Base-by-base conservation (phyloP, 2,888 invertebrate species). In the Quadroppia sp. region DNA sequence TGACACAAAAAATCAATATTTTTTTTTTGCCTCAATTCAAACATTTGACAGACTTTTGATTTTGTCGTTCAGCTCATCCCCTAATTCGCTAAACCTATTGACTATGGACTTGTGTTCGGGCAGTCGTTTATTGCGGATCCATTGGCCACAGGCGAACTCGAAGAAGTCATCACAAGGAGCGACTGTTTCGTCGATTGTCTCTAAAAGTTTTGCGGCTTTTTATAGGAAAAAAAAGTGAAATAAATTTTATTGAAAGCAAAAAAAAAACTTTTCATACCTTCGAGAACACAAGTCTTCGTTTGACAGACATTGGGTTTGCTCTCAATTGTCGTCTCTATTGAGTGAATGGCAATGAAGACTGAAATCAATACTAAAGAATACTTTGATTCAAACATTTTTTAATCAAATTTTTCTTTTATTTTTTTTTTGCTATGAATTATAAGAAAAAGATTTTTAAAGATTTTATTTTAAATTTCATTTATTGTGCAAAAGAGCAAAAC, bases 161-260 rank as follows among this genome's bases (percentile, higher is more conserved):
- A 91, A 91, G 82, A 91, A 91, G 80, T 91, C 89, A 78, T 91
- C 90, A 80, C 91, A 91, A 0, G 91, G 91, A 77, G 90, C 88
- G 11, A 89, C 87, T 1, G 83, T 82, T 1, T 84, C 82, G 78
- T 91, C 89, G 88, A 91, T 88, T 80, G 88, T 89, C 76, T 86
- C 84, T 50, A 91, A 82, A 15, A 91, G 84, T 77, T 86, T 86
- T 0, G 90, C 88, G 0, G 91, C 90, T 87, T 36, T 36, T 36
- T 7, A 36, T 36, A 7, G 36, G 9, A 36, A 36, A 36, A n/a
- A n/a, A n/a, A n/a, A n/a, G n/a, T 73, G 3, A 9, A 59, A 59
- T 28, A 6, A n/a, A 20, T n/a, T n/a, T 3, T n/a, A 20, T 1
- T 20, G 7, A 4, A 20, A 20, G 20, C 7, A 2, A 50, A 20